Conservation (phyloP, 2,113 vertebrate genomes). For the Psilopogon haemacephalus region DNA sequence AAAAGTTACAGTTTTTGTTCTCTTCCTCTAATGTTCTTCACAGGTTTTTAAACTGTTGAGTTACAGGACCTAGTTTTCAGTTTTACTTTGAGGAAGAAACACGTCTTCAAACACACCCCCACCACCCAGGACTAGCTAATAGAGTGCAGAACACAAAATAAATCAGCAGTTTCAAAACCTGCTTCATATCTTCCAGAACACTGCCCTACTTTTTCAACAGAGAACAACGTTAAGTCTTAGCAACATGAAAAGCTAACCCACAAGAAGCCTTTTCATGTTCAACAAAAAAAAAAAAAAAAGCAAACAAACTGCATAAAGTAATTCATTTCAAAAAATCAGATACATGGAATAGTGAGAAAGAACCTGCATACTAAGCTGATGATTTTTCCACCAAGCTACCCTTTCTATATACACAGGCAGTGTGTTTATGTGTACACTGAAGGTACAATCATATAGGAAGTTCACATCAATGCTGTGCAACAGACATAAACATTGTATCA, state of each 20-base stretch:
- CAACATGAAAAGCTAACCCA: neutral
- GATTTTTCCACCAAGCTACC: neutral
- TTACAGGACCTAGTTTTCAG: neutral
- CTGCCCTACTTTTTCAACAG: neutral
- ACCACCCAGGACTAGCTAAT: neutral
- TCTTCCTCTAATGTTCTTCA: too few relatives aligned
- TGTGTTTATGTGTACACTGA: neutral
- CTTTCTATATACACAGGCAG: neutral
- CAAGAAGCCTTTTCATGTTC: rapidly evolving
- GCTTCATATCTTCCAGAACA: neutral
- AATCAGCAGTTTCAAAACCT: neutral
- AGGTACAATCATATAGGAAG: neutral
- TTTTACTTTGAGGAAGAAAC: neutral
- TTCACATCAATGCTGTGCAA: neutral
- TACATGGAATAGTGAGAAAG: rapidly evolving
- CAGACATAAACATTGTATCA: rapidly evolving
- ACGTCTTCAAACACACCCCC: neutral
- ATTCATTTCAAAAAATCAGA: neutral
- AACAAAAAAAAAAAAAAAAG: neutral
- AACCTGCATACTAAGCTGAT: neutral
- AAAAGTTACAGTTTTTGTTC: too few relatives aligned
- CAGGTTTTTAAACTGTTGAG: neutral
- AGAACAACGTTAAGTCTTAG: neutral
- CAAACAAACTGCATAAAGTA: neutral
- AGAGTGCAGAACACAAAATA: neutral